Evolutionary conservation across 2,888 invertebrate species (phyloP).

Genomic region (Caenorhabditis macrosperma): DNA sequence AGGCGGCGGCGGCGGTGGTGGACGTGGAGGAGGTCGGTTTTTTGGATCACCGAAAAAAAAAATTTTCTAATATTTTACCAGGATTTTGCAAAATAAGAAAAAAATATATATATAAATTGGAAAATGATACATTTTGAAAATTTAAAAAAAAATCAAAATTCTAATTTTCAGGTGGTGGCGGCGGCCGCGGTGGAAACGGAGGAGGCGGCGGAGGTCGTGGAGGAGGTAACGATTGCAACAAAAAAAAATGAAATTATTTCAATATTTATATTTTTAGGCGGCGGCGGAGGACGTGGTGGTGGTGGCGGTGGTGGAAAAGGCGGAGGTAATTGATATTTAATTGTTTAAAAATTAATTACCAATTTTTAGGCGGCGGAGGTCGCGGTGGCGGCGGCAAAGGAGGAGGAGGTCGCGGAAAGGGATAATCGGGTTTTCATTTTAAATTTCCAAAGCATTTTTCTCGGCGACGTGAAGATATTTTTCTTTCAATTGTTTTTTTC

Average conservation of each 20-base stretch:
- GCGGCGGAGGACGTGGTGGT: conserved; percentile 27
- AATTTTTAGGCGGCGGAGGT: conserved; percentile 23
- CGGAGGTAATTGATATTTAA: conserved; percentile 9
- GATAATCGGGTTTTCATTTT: background rate
- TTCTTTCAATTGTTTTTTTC: no score
- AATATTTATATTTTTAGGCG: no score
- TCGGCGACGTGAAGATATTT: no score
- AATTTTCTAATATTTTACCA: no score
- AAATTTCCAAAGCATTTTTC: no score
- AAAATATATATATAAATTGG: no score
- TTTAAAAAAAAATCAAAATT: background rate
- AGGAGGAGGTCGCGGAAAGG: conserved; percentile 25
- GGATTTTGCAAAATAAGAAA: no score
- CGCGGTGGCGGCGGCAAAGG: conserved; percentile 16
- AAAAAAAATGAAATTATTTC: background rate
- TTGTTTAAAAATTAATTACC: background rate
- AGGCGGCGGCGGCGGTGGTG: conserved; percentile 13
- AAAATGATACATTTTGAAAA: background rate
- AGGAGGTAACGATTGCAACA: conserved; percentile 10
- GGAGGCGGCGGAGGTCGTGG: conserved; percentile 20
- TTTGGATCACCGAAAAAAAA: no score
- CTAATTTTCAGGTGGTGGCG: conserved; percentile 25
- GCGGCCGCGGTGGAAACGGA: conserved; percentile 20
- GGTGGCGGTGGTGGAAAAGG: conserved; percentile 30
- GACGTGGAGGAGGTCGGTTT: no score